Conservation (phyloP, 2,888 invertebrate genomes). For the Thecophora atra region DNA sequence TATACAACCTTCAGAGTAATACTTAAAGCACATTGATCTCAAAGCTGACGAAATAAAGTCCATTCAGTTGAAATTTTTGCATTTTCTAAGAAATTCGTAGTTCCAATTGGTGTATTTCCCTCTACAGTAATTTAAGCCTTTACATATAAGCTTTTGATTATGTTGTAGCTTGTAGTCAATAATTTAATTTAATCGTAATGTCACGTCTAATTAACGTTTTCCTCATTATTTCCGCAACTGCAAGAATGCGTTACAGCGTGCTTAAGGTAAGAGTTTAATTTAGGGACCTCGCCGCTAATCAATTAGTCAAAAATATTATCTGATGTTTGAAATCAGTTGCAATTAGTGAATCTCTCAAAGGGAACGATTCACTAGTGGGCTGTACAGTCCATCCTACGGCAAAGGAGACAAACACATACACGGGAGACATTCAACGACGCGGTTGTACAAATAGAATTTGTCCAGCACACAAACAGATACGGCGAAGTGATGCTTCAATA, state of each 20-base stretch:
- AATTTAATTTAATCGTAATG: no score
- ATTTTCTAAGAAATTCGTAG: no score
- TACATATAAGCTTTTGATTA: no score
- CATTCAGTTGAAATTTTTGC: no score
- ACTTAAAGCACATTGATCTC: no score
- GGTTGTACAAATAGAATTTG: not conserved
- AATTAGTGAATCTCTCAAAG: constrained; percentile 19
- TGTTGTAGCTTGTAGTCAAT: no score
- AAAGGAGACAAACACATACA: not conserved
- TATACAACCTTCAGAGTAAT: no score
- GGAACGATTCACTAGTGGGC: not conserved
- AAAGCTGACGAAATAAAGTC: no score
- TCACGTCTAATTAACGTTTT: no score
- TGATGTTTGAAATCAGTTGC: constrained; percentile 17
- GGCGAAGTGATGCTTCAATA: constrained; percentile 20
- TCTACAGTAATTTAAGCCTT: no score
- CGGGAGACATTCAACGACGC: not conserved
- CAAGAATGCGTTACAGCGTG: not conserved
- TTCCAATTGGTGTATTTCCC: no score
- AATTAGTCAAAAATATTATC: constrained; percentile 15
- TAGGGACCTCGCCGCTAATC: constrained; percentile 1
- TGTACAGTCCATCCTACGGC: not conserved
- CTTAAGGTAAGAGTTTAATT: not conserved
- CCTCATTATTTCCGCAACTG: no score
- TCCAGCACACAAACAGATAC: not conserved